phyloP scores from a whole-genome alignment of 2,797 vertebrate genomes.

The Mus spretus region DNA sequence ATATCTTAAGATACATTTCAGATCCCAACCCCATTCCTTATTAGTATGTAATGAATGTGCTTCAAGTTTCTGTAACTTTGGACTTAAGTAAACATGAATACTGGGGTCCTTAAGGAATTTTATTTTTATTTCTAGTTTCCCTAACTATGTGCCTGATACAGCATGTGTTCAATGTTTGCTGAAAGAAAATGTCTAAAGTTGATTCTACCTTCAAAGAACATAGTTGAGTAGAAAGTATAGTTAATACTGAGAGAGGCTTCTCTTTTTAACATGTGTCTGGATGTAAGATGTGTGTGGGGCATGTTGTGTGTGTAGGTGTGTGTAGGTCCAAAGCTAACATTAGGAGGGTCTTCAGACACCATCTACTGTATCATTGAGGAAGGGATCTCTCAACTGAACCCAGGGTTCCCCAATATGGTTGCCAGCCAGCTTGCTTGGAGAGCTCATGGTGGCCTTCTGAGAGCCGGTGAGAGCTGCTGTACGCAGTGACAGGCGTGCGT shows the following conservation, averaged over 20 bases:
- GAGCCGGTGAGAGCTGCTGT: neutral
- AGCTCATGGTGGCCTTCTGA: neutral
- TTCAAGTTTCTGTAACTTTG: slow-evolving; percentile 45
- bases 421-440: neutral
- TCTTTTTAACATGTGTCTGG: neutral
- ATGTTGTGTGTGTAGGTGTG: neutral
- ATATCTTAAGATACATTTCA: neutral
- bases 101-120: slow-evolving; percentile 43
- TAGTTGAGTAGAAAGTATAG: slow-evolving; percentile 36
- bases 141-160: slow-evolving; percentile 45
- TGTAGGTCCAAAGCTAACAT: neutral
- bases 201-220: slow-evolving; percentile 44
- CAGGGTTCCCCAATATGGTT: neutral
- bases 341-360: neutral
- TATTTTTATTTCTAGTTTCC: slow-evolving; percentile 27
- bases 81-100: slow-evolving; percentile 53
- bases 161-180: slow-evolving; percentile 15
- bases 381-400: neutral
- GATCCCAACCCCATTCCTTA: neutral
- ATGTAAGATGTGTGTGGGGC: neutral
- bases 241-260: slow-evolving; percentile 47
- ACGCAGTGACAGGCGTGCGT: neutral
- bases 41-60: slow-evolving; percentile 22
- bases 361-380: neutral
- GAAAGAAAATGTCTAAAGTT: slow-evolving; percentile 40